Evolutionary conservation across 2,888 invertebrate genomes (phyloP), one percentile per base, ranked within the genome.

Genomic region (Stenichneumon culpator): DNA sequence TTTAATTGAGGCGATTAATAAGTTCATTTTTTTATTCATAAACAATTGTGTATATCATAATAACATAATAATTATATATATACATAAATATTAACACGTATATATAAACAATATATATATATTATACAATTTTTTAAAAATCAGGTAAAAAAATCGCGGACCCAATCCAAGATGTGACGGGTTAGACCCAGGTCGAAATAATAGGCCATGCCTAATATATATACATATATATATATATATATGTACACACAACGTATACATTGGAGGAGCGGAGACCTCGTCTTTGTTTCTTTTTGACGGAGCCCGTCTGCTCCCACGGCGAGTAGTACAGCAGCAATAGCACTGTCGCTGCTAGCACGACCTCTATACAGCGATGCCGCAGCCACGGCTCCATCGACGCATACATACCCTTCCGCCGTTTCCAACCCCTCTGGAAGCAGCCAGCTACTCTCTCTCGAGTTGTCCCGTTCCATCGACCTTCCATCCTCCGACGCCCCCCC

Each of bases 381-480:
- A 60, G 60, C 28, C 28, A 60, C 60, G 60, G 60, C 60, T 16
- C 60, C 60, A 60, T 60, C 60, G 60, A 60, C 25, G 60, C 60
- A 57, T 44, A 19, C 52, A 52, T 60, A 28, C 60, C 60, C 28
- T 60, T 60, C 60, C 28, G 16, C 60, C 60, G 60, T 32, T 60
- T 28, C 60, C 60, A 60, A 60, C 60, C 60, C 50, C 79, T 47
- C 47, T 57, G 75, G 54, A 65, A 72, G 44, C 77, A 68, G 74
- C n/a, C 44, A 57, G 68, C 73, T 81, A 65, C 70, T 77, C 82
- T 79, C 82, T 65, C 77, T 79, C 80, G 67, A 77, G 86, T 83
- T 80, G 52, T 80, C 82, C 70, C 77, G 39, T 83, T 80, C 86
- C 86, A 83, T 83, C 80, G 83, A 78, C 60, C 60, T 69, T 77